Percentiles rank a stretch among this genome's conserved stretches.
phyloP scores from a whole-genome alignment of 2,113 vertebrate species.

The Oncorhynchus gorbuscha region DNA sequence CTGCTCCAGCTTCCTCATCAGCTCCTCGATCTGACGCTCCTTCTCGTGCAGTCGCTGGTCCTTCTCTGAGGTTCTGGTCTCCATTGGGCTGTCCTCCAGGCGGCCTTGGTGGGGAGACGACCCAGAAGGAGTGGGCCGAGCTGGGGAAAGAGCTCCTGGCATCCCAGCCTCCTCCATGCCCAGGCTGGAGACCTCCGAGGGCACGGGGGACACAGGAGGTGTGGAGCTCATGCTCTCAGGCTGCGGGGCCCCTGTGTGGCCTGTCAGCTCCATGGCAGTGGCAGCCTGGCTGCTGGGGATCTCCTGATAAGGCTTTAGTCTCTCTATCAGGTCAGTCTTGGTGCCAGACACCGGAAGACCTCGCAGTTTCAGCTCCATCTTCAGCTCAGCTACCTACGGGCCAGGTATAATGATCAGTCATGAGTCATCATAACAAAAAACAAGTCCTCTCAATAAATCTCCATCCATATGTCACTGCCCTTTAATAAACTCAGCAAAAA shows the following conservation, averaged over 20 bases:
- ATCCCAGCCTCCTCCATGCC: conserved; percentile 77
- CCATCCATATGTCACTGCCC: not conserved
- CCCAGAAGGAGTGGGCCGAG: conserved; percentile 68
- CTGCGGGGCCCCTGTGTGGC: conserved; percentile 69
- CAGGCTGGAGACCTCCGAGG: conserved; percentile 81
- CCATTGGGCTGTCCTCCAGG: conserved; percentile 63
- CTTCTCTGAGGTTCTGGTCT: conserved; percentile 77
- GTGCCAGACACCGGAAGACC: conserved; percentile 95
- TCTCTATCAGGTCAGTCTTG: conserved; percentile 93
- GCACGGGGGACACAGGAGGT: conserved; percentile 84
- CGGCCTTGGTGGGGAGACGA: conserved; percentile 62
- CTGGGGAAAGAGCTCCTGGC: conserved; percentile 73
- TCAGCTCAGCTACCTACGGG: conserved; percentile 91
- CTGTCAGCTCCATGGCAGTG: conserved; percentile 43
- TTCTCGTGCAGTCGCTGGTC: conserved; percentile 94
- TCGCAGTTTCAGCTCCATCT: conserved; percentile 92
- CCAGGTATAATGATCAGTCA: conserved; percentile 10
- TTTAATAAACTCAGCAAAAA: no score
- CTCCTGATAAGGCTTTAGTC: conserved; percentile 70
- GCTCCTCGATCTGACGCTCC: conserved; percentile 93
- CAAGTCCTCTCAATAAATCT: not conserved
- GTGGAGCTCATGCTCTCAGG: conserved; percentile 74
- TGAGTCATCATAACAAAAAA: not conserved
- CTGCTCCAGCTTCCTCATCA: conserved; percentile 91
- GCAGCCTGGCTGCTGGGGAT: conserved; percentile 49